These are phyloP conservation scores for Chelidonichthys spinosus DNA, from an alignment of 2,797 vertebrate species.

Conservation along the genomic window DNA sequence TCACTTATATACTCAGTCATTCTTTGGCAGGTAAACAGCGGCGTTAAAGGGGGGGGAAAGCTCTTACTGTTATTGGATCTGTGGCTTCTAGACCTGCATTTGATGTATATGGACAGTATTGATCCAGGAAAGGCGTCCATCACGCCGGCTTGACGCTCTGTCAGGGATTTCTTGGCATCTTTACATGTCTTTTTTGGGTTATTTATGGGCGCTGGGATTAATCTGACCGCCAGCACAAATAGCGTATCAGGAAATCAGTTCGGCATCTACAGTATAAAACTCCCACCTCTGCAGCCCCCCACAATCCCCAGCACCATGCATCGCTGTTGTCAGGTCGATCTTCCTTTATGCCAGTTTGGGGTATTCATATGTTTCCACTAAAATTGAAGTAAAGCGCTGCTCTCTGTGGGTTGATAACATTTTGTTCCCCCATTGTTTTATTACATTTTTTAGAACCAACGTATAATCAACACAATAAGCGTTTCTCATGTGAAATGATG, in stretches of 20 bases:
- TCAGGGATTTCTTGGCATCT: constrained; percentile 76
- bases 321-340: constrained; percentile 41
- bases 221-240: constrained; percentile 60
- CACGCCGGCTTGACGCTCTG: constrained; percentile 58
- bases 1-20: constrained; percentile 75
- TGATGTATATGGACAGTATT: constrained; percentile 75
- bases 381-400: constrained; percentile 9
- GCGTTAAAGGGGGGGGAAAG: constrained; percentile 38
- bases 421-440: not conserved
- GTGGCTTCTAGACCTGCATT: constrained; percentile 60
- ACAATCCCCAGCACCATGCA: constrained; percentile 58
- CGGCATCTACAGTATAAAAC: constrained; percentile 63
- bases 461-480: constrained; percentile 12
- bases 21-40: constrained; percentile 92
- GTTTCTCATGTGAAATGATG: constrained; percentile 6
- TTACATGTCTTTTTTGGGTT: constrained; percentile 70
- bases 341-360: constrained; percentile 8
- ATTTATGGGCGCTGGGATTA: constrained; percentile 71
- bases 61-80: constrained; percentile 83
- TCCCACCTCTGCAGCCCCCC: constrained; percentile 21
- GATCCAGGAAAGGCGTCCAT: constrained; percentile 74
- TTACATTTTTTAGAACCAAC: not conserved
- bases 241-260: constrained; percentile 73
- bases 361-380: constrained; percentile 25
- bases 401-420: constrained; percentile 5